Conservation (phyloP, 2,888 invertebrate species). For the Drosophila histrio region DNA sequence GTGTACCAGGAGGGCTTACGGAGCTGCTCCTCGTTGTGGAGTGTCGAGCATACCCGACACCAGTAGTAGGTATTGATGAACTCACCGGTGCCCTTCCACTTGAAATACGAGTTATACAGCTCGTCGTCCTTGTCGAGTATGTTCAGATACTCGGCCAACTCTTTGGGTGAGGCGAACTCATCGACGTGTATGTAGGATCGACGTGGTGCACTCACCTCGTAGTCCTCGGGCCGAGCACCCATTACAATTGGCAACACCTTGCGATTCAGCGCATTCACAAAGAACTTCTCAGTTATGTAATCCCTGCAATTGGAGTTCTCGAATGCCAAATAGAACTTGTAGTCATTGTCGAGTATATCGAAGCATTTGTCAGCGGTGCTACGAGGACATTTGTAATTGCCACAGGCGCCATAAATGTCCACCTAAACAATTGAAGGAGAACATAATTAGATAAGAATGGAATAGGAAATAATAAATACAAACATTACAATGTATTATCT, state of each 20-base stretch:
- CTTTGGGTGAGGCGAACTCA: conserved; percentile 94
- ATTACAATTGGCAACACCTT: conserved; percentile 97
- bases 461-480: neutral
- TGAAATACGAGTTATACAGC: conserved; percentile 97
- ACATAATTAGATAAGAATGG: neutral
- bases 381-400: conserved; percentile 92
- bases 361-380: conserved; percentile 93
- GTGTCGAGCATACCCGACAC: conserved; percentile 87
- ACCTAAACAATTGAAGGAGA: conserved; percentile 84
- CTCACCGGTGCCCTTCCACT: conserved; percentile 97
- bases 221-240: conserved; percentile 97
- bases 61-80: conserved; percentile 96
- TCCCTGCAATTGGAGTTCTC: conserved; percentile 98
- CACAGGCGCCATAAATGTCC: conserved; percentile 96
- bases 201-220: conserved; percentile 93
- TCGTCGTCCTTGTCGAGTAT: conserved; percentile 94
- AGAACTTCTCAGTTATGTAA: conserved; percentile 98
- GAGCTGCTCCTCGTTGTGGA: conserved; percentile 85
- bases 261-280: conserved; percentile 95
- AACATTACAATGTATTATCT: neutral
- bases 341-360: conserved; percentile 94
- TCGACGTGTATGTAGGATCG: conserved; percentile 98
- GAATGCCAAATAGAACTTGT: conserved; percentile 98
- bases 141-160: conserved; percentile 93
- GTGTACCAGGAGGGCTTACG: conserved; percentile 82